Base-by-base conservation (phyloP, 2,888 invertebrate genomes). In the Pilophorus perplexus region DNA sequence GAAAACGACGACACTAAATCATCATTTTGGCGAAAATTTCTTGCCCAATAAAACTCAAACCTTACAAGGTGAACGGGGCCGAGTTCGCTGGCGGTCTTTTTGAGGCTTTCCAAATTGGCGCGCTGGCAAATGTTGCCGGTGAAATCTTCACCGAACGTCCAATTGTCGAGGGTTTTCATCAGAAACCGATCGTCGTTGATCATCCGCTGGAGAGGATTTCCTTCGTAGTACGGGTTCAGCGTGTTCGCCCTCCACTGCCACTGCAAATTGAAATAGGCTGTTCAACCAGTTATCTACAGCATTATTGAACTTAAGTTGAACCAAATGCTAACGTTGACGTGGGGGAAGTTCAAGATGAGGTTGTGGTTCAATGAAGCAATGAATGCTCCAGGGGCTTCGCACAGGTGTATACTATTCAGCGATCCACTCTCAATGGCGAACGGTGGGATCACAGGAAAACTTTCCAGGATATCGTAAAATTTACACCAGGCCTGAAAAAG, bases 351-450 rank as follows among this genome's bases (percentile, higher is more conserved):
- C 81, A 78, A 71, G 72, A 83, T 82, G 68, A 92, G 74, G 77
- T 85, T 94, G 77, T 95, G 94, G 78, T 96, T 96, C 2, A 97
- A 76, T 0, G 95, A 88, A 3, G 91, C 83, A 40, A 98, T 83
- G 76, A 98, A 98, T 1, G 94, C 95, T 0, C 98, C 98, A 0
- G 98, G 98, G 0, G 96, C 96, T 79, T 98, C 97, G 78, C 97
- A 98, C n/a, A 98, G 78, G 78, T 97, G 97, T 4, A 97, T 76
- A 0, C 88, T 84, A 67, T 83, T 83, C 55, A 89, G 79, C 69
- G 77, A 75, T 5, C 78, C 76, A 0, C 79, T 74, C 57, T 74
- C 72, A 0, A 78, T 73, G 0, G 79, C 80, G 42, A 78, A 75
- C 2, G 76, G 70, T 0, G 84, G 81, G 52, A 89, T 77, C 8